phyloP scores from a whole-genome alignment of 2,888 invertebrate species.

The Andrena chrysosceles region DNA sequence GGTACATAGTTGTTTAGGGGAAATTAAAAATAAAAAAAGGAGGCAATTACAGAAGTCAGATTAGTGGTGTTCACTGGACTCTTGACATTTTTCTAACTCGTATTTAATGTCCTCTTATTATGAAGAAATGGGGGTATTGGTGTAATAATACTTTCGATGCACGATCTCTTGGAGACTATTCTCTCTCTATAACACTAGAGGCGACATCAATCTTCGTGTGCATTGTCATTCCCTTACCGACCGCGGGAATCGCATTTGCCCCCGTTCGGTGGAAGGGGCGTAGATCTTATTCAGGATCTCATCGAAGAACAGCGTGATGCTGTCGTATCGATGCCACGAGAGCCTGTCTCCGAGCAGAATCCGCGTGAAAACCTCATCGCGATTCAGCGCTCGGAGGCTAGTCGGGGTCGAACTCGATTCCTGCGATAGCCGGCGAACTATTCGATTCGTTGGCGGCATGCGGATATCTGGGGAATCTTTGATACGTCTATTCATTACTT shows the following conservation, averaged over 20 bases:
- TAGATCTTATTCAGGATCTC: slow-evolving; percentile 20
- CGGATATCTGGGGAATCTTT: background rate
- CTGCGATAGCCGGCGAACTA: background rate
- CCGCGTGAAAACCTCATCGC: slow-evolving; percentile 43
- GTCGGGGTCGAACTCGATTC: slow-evolving; percentile 4
- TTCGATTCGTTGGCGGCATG: slow-evolving; percentile 2
- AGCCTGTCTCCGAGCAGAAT: background rate
- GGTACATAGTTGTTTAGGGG: too few relatives aligned
- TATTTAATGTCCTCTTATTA: background rate
- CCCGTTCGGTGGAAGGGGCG: background rate
- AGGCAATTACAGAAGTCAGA: too few relatives aligned
- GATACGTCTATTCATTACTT: slow-evolving; percentile 3
- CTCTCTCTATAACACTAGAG: background rate
- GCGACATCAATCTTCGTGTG: slow-evolving; percentile 36
- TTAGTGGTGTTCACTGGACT: too few relatives aligned
- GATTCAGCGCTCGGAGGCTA: slow-evolving; percentile 43
- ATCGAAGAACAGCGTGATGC: background rate
- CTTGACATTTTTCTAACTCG: too few relatives aligned
- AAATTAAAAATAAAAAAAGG: too few relatives aligned
- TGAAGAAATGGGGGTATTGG: background rate
- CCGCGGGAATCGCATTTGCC: slow-evolving; percentile 33
- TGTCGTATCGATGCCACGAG: slow-evolving; percentile 3
- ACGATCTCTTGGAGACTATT: background rate
- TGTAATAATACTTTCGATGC: background rate
- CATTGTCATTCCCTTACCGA: slow-evolving; percentile 22